Evolutionary conservation across 2,888 invertebrate species (phyloP).

Genomic region (Heliconius cydno): DNA sequence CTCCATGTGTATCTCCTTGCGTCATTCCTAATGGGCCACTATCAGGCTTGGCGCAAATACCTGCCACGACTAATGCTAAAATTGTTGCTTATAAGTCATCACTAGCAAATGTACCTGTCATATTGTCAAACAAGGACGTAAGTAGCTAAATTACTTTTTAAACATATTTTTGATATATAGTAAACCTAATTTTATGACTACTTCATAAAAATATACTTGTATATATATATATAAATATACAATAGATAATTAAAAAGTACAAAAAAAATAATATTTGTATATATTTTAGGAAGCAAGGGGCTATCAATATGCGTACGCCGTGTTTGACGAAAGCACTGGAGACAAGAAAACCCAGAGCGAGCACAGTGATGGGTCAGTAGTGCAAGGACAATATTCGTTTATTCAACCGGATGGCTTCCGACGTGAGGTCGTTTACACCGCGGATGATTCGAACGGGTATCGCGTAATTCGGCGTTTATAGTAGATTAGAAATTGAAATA

Average conservation of each 20-base stretch:
- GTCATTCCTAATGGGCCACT: slow-evolving; percentile 58
- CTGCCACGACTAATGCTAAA: slow-evolving; percentile 57
- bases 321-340: slow-evolving; percentile 81
- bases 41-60: slow-evolving; percentile 55
- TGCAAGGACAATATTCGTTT: slow-evolving; percentile 80
- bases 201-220: neutral
- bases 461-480: slow-evolving; percentile 34
- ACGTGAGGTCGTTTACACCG: slow-evolving; percentile 80
- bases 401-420: slow-evolving; percentile 81
- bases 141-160: slow-evolving; percentile 46
- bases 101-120: slow-evolving; percentile 60
- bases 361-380: slow-evolving; percentile 78
- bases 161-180: slow-evolving; percentile 11
- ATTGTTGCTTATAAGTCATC: slow-evolving; percentile 62
- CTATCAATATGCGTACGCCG: slow-evolving; percentile 80
- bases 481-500: slow-evolving; percentile 9
- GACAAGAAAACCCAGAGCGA: slow-evolving; percentile 82
- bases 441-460: slow-evolving; percentile 79
- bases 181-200: neutral
- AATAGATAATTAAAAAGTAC: neutral
- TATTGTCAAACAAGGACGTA: slow-evolving; percentile 63
- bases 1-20: slow-evolving; percentile 70
- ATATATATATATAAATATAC: neutral
- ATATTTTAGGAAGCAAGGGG: slow-evolving; percentile 56
- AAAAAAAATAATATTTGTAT: neutral